phyloP scores from a whole-genome alignment of 2,797 vertebrate genomes.

The Apodemus agrarius region DNA sequence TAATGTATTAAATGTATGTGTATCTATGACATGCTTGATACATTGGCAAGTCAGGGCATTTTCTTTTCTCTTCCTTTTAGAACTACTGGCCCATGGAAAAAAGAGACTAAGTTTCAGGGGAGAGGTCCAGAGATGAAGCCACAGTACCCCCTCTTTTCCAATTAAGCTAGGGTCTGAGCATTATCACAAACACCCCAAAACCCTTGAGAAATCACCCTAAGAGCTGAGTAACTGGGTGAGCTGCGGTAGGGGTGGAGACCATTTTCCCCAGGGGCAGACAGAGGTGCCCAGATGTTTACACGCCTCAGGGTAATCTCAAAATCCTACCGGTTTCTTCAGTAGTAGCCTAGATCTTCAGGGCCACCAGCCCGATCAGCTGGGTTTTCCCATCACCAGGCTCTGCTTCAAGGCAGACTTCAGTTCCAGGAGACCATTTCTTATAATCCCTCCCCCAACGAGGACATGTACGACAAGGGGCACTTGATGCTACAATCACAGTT shows the following conservation, averaged over 20 bases:
- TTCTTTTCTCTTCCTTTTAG: not conserved
- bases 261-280: not conserved
- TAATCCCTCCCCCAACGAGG: not conserved
- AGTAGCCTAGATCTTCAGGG: not conserved
- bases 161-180: not conserved
- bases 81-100: not conserved
- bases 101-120: not conserved
- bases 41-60: not conserved
- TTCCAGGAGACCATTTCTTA: not conserved
- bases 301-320: not conserved
- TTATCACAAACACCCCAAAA: not conserved
- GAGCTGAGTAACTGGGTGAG: not conserved
- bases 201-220: conserved; percentile 2
- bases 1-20: not conserved
- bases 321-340: not conserved
- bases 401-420: not conserved
- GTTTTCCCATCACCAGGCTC: not conserved
- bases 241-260: not conserved
- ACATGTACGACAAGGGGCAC: not conserved
- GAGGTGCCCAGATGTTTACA: not conserved
- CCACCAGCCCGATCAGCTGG: not conserved
- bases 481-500: not conserved
- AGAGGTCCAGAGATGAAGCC: not conserved
- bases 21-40: not conserved
- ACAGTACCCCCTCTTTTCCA: not conserved